A percentile compares a stretch with the other conserved stretches of the same genome.
Conservation (phyloP, 2,888 invertebrate genomes). For the Tanytarsus gracilentus region DNA sequence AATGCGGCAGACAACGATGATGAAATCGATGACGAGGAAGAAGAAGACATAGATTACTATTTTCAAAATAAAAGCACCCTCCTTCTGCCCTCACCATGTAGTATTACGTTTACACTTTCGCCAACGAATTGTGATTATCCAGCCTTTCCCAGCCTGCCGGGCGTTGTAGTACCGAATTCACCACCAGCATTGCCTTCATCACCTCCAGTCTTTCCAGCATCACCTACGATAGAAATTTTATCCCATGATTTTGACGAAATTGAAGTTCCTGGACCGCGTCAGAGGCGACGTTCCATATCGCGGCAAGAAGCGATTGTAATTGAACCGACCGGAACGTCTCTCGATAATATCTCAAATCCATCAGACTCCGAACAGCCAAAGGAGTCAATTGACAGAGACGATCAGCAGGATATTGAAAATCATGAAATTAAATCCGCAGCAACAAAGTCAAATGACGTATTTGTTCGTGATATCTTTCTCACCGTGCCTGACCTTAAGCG, state of each 20-base stretch:
- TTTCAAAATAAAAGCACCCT: conserved; percentile 35
- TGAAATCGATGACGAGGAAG: conserved; percentile 40
- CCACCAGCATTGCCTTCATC: conserved; percentile 43
- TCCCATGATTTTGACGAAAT: conserved; percentile 45
- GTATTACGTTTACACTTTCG: conserved; percentile 54
- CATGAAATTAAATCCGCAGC: conserved; percentile 32
- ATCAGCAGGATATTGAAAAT: conserved; percentile 7
- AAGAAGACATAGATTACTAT: conserved; percentile 44
- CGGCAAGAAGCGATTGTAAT: conserved; percentile 76
- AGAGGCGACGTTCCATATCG: conserved; percentile 63
- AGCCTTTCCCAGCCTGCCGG: conserved; percentile 43
- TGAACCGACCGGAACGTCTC: conserved; percentile 60
- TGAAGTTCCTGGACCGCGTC: conserved; percentile 39
- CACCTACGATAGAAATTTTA: conserved; percentile 49
- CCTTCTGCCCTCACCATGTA: conserved; percentile 47
- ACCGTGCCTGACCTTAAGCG: conserved; percentile 75
- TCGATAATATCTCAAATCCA: conserved; percentile 58
- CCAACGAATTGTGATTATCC: conserved; percentile 45
- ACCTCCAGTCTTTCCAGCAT: conserved; percentile 43
- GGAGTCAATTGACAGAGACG: conserved; percentile 30
- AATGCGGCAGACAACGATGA: conserved; percentile 39
- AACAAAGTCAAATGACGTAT: conserved; percentile 33
- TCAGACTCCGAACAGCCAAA: conserved; percentile 39
- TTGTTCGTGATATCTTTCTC: conserved; percentile 64
- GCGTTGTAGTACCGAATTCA: conserved; percentile 34